Conservation (phyloP, 2,888 invertebrate species). For the Adelognathus sp. region DNA sequence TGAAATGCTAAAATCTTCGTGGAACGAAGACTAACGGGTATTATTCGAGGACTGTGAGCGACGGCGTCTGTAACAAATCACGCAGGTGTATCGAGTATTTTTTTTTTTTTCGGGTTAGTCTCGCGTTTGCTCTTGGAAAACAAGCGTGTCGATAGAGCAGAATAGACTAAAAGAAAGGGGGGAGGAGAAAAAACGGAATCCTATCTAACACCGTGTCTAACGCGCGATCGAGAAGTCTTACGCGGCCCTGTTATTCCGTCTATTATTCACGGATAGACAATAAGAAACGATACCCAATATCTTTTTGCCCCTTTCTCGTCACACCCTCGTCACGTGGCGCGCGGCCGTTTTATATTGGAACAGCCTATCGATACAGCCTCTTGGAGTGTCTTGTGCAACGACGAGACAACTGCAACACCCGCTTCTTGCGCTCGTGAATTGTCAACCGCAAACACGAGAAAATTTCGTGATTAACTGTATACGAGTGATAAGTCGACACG, state of each 20-base stretch:
- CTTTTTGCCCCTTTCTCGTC: slow-evolving; percentile 49
- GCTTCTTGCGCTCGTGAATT: slow-evolving; percentile 38
- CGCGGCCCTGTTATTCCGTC: slow-evolving; percentile 38
- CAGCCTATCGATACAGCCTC: not conserved
- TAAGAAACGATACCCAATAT: slow-evolving; percentile 55
- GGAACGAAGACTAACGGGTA: slow-evolving; percentile 33
- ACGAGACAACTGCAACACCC: slow-evolving; percentile 44
- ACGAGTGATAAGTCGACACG: not conserved
- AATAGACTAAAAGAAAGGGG: slow-evolving; percentile 8
- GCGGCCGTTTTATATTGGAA: not conserved
- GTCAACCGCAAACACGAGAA: slow-evolving; percentile 23
- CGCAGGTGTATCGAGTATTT: not conserved
- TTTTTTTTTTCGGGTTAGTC: not conserved
- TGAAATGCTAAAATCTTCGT: slow-evolving; percentile 51
- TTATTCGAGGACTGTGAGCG: not conserved
- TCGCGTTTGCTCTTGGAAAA: slow-evolving; percentile 19
- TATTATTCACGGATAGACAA: slow-evolving; percentile 32
- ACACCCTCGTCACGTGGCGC: slow-evolving; percentile 9
- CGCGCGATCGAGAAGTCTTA: slow-evolving; percentile 54
- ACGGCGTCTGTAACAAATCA: not conserved
- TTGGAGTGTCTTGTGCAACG: slow-evolving; percentile 41
- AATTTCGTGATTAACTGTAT: slow-evolving; percentile 11
- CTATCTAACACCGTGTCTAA: slow-evolving; percentile 57
- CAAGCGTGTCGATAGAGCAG: slow-evolving; percentile 40
- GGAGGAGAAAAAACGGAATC: not conserved